A percentile compares a stretch with the other conserved stretches of the same genome.
Evolutionary conservation across 1,140 invertebrate genomes (phyloP).

Genomic region (Apolygus lucorum): DNA sequence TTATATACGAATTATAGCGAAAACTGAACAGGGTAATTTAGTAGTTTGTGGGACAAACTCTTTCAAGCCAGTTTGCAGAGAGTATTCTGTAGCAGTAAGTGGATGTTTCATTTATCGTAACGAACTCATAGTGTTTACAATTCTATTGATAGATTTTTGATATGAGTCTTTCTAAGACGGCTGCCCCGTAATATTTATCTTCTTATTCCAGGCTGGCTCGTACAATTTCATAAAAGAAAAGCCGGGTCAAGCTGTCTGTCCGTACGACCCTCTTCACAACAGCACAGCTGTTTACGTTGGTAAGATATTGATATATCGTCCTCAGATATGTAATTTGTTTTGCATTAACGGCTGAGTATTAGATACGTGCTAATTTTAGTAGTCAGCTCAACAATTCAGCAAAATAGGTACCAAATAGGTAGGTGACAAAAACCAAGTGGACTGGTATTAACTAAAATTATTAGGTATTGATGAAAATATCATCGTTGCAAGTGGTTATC

Average conservation of each 20-base stretch:
- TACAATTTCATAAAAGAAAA: slow-evolving; percentile 50
- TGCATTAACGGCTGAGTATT: too few relatives aligned
- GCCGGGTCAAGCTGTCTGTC: slow-evolving; percentile 77
- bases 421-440: too few relatives aligned
- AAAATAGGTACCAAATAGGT: too few relatives aligned
- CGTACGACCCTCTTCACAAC: slow-evolving; percentile 88
- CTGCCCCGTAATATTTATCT: not conserved
- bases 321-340: too few relatives aligned
- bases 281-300: slow-evolving; percentile 73
- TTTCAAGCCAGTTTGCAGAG: slow-evolving; percentile 84
- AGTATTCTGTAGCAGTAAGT: slow-evolving; percentile 54
- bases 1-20: slow-evolving; percentile 80
- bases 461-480: too few relatives aligned
- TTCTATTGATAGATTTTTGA: not conserved
- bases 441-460: too few relatives aligned
- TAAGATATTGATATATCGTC: too few relatives aligned
- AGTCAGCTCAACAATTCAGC: too few relatives aligned
- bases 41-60: slow-evolving; percentile 94
- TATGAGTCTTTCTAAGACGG: not conserved
- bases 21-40: slow-evolving; percentile 58
- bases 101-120: too few relatives aligned
- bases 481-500: too few relatives aligned
- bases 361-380: too few relatives aligned
- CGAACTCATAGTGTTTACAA: too few relatives aligned
- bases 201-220: slow-evolving; percentile 31